Evolutionary conservation across 2,113 vertebrate species (phyloP), one percentile per base, ranked within the genome.

Genomic region (Jacana jacana): DNA sequence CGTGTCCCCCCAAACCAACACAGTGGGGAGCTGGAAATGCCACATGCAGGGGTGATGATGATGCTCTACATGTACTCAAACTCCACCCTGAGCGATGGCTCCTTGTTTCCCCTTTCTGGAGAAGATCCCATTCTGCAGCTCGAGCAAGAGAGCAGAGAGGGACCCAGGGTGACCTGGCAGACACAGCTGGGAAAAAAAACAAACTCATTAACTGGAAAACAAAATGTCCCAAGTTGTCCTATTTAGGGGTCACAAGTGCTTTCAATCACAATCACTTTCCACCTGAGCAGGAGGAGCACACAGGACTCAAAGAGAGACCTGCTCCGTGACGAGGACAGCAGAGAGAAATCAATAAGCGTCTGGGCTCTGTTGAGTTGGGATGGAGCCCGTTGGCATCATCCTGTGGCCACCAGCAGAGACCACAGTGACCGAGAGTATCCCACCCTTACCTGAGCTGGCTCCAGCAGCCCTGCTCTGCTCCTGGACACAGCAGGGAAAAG

Each of bases 11-110:
- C 64, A 42, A 8, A 17, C 3, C 31, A 14, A 51, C 11, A 4
- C 1, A 1, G 4, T 0, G 25, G 24, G 52, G 44, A 48, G 52
- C 57, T 89, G 63, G 30, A 44, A 51, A 4, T 0, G 1, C 5
- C 52, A 3, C 9, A 1, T 7, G 5, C 0, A 0, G 33, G 23
- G 0, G 33, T 7, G 66, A 25, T 0, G 1, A 2, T 3, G 30
- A 27, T 73, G 87, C 33, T 42, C 8, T 19, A 6, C 5, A 3
- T 2, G 3, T 7, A 33, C 14, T 42, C 42, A 31, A 14, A 9
- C 42, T n/a, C n/a, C n/a, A n/a, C n/a, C n/a, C n/a, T 18, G 4
- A 48, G 27, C 1, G 1, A 7, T 25, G 16, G 51, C 75, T 81
- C 69, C 42, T 14, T 6, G 8, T 73, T 22, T 15, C 52, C 4